Evolutionary conservation across 2,888 invertebrate species (phyloP), one percentile per base, ranked within the genome.

Genomic region (Mythimna loreyi): DNA sequence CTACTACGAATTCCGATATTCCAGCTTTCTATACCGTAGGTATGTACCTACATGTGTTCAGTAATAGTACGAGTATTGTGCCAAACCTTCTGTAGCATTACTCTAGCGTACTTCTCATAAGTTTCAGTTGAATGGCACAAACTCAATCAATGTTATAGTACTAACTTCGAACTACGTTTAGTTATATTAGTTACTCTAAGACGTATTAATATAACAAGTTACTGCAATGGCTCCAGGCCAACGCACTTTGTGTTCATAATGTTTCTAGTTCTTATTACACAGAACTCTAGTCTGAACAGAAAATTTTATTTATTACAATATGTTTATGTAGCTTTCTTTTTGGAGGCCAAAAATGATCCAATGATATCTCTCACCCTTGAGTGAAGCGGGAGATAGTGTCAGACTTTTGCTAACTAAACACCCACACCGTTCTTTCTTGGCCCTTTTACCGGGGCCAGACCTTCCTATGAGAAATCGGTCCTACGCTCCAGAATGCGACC

Each of bases 131-230:
- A 74, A 52, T 53, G 23, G 45, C 52, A 67, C 47, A 59, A 50
- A 62, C 66, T 61, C 33, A 52, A 43, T 66, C 47, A 67, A 61
- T 33, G 56, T 58, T 65, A 52, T 62, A 55, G 58, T 50, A 21
- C 49, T 45, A 58, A 66, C 79, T 78, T 72, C 0, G 53, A 77
- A 40, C 52, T 40, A 57, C 43, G 23, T n/a, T 58, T 33, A 25
- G 60, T 16, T 73, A 57, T 61, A 57, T 53, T 58, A 71, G 43
- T 76, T 58, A 33, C 21, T 75, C 33, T 25, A 49, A 50, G 49
- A 36, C 28, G 11, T 58, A 40, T 23, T 59, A 55, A 67, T 60
- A 71, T 49, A 55, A 55, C 28, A 36, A 59, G 58, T 71, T 71
- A 45, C 45, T 76, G 36, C 57, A 33, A 49, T 13, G n/a, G 33